Evolutionary conservation across 2,888 invertebrate species (phyloP).

Genomic region (Erebia epiphron): DNA sequence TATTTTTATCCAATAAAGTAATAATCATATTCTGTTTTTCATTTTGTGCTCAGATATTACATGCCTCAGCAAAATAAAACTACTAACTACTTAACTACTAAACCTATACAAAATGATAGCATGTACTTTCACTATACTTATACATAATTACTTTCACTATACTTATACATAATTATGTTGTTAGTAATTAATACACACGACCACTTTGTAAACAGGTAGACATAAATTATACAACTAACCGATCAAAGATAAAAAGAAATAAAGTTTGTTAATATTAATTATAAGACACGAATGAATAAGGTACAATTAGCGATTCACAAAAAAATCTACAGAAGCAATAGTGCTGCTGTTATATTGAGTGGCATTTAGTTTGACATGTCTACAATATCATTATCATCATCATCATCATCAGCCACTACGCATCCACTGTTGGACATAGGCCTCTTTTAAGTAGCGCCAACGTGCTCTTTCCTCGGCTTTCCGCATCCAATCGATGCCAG

Average conservation of each 20-base stretch:
- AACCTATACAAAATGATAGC: not conserved
- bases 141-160: too few relatives aligned
- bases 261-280: conserved; percentile 14
- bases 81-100: too few relatives aligned
- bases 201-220: conserved; percentile 6
- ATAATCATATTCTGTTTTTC: not conserved
- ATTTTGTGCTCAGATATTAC: not conserved
- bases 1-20: not conserved
- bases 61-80: not conserved
- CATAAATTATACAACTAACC: not conserved
- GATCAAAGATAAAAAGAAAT: conserved; percentile 18
- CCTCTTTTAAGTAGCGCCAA: too few relatives aligned
- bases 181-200: conserved; percentile 16
- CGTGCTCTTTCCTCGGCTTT: too few relatives aligned
- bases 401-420: too few relatives aligned
- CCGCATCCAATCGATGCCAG: too few relatives aligned
- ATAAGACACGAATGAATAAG: not conserved
- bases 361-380: too few relatives aligned
- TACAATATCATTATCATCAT: too few relatives aligned
- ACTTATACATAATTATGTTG: too few relatives aligned
- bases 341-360: too few relatives aligned
- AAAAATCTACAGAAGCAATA: not conserved
- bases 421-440: too few relatives aligned
- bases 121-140: too few relatives aligned
- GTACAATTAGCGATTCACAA: conserved; percentile 6